phyloP scores from a whole-genome alignment of 2,888 invertebrate species.

The Schrankia costaestrigalis region DNA sequence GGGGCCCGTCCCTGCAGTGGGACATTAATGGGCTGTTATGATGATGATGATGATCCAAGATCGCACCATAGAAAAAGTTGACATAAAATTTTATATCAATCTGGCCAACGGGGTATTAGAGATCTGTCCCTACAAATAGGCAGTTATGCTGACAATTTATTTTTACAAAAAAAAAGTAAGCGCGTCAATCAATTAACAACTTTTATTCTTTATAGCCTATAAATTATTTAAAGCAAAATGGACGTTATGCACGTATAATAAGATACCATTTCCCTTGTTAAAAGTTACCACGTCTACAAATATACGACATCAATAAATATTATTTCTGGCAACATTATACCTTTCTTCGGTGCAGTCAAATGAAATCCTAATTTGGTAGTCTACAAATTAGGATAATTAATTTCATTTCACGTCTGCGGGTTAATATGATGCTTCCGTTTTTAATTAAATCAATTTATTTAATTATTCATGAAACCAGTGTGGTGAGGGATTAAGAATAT shows the following conservation, averaged over 20 bases:
- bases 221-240: slow-evolving; percentile 10
- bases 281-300: slow-evolving; percentile 12
- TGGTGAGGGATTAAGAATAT: too few relatives aligned
- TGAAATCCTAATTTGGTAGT: slow-evolving; percentile 25
- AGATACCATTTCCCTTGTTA: too few relatives aligned
- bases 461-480: too few relatives aligned
- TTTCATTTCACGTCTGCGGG: slow-evolving; percentile 16
- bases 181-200: slow-evolving; percentile 12
- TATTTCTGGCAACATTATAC: slow-evolving; percentile 29
- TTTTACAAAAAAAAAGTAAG: too few relatives aligned
- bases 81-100: too few relatives aligned
- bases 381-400: slow-evolving; percentile 13
- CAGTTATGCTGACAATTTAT: too few relatives aligned
- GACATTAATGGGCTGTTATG: too few relatives aligned
- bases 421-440: slow-evolving; percentile 26
- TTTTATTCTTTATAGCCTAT: slow-evolving; percentile 8
- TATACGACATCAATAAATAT: slow-evolving; percentile 24
- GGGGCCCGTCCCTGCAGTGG: too few relatives aligned
- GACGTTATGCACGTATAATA: neutral
- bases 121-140: too few relatives aligned
- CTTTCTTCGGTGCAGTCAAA: slow-evolving; percentile 28
- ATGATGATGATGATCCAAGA: too few relatives aligned
- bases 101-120: too few relatives aligned
- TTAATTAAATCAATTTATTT: slow-evolving; percentile 22
- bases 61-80: too few relatives aligned